Percentiles rank a stretch among this genome's conserved stretches.
Evolutionary conservation across 2,113 vertebrate genomes (phyloP).

Genomic region (Leptosomus discolor): DNA sequence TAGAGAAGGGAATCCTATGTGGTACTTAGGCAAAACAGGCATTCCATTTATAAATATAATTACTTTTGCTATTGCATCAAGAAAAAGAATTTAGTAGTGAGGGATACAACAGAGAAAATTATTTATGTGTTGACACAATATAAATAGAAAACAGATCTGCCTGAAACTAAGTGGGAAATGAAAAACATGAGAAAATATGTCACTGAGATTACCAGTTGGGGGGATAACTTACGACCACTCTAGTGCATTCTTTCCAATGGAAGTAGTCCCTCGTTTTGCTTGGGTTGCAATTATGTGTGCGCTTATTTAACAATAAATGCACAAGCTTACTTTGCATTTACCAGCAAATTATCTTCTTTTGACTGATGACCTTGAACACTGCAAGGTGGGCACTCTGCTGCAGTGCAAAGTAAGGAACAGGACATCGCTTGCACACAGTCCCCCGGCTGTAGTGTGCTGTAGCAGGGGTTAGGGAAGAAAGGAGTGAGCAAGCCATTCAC

Average conservation of each 20-base stretch:
- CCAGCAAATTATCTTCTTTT: not conserved
- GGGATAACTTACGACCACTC: not conserved
- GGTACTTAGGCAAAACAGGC: slow-evolving; percentile 56
- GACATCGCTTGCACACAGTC: not conserved
- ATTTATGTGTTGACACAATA: slow-evolving; percentile 37
- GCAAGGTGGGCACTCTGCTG: not conserved
- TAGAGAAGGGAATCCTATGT: slow-evolving; percentile 35
- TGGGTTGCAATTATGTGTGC: not conserved
- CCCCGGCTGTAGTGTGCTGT: not conserved
- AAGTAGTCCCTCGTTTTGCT: not conserved
- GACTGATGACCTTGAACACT: not conserved
- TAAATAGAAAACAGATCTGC: slow-evolving; percentile 47
- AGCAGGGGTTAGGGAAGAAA: not conserved
- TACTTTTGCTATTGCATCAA: slow-evolving; percentile 50
- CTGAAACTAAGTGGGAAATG: slow-evolving; percentile 25
- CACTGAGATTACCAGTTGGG: not conserved
- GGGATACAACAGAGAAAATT: slow-evolving; percentile 36
- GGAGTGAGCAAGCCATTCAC: not conserved
- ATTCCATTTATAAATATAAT: slow-evolving; percentile 64
- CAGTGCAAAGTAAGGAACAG: not conserved
- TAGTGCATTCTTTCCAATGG: not conserved
- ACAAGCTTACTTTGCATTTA: not conserved
- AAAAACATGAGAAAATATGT: slow-evolving; percentile 32
- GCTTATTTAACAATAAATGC: not conserved
- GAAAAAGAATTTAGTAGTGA: slow-evolving; percentile 49